Percentiles rank a stretch among this genome's conserved stretches.
Conservation (phyloP, 2,797 vertebrate species). For the Sebastes umbrosus region DNA sequence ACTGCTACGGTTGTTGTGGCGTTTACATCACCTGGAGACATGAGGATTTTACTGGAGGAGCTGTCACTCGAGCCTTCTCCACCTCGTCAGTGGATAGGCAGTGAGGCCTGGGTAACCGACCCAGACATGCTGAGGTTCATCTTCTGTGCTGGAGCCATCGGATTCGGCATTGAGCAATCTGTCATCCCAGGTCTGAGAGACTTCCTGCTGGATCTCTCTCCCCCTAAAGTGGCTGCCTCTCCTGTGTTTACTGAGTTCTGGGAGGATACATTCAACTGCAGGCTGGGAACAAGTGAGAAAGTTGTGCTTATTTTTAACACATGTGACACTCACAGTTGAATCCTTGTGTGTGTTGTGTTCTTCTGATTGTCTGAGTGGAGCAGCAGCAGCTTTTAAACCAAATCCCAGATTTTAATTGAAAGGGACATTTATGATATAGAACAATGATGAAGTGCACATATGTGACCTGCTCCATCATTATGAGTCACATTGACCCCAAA, state of each 20-base stretch:
- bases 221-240: constrained; percentile 43
- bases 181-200: constrained; percentile 72
- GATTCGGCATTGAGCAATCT: constrained; percentile 69
- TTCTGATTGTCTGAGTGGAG: no score
- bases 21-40: constrained; percentile 62
- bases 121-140: constrained; percentile 48
- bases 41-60: constrained; percentile 67
- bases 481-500: no score
- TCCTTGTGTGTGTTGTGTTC: neutral
- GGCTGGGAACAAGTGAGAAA: constrained; percentile 25
- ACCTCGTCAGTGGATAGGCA: constrained; percentile 75
- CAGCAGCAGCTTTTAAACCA: no score
- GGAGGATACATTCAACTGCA: constrained; percentile 70
- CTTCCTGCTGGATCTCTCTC: constrained; percentile 66
- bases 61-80: constrained; percentile 48
- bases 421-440: neutral
- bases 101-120: constrained; percentile 73
- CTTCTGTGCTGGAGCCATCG: constrained; percentile 65
- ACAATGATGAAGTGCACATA: neutral
- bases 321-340: neutral
- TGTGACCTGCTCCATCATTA: no score
- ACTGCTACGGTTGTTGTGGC: constrained; percentile 73
- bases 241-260: constrained; percentile 67
- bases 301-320: neutral
- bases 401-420: no score